phyloP scores from a whole-genome alignment of 2,888 invertebrate species.

The Anodontia alba region DNA sequence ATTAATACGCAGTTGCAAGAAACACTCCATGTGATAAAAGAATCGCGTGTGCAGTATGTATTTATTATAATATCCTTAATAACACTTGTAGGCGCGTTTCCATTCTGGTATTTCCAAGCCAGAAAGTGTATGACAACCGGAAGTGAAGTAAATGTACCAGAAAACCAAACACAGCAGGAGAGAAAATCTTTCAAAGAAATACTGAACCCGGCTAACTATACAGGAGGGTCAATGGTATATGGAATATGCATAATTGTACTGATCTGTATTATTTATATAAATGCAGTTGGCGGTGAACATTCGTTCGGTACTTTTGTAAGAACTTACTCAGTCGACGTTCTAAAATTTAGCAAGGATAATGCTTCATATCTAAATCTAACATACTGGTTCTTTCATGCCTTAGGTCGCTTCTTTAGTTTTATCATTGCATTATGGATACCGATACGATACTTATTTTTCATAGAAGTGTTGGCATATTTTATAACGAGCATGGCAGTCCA shows the following conservation, averaged over 20 bases:
- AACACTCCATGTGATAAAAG: conserved; percentile 32
- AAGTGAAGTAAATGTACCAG: neutral
- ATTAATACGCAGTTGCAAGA: neutral
- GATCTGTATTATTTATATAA: conserved; percentile 35
- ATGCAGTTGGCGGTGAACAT: conserved; percentile 56
- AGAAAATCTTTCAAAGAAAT: conserved; percentile 9
- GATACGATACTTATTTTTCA: conserved; percentile 43
- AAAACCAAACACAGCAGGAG: neutral
- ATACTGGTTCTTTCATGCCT: conserved; percentile 59
- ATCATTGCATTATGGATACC: conserved; percentile 46
- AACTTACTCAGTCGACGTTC: conserved; percentile 55
- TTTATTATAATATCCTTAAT: conserved; percentile 49
- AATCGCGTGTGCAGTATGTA: conserved; percentile 51
- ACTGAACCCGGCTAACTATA: conserved; percentile 52
- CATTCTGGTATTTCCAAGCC: conserved; percentile 47
- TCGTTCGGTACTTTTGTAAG: conserved; percentile 57
- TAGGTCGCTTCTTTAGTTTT: conserved; percentile 51
- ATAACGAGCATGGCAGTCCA: conserved; percentile 20
- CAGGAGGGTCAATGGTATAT: conserved; percentile 36
- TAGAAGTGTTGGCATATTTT: conserved; percentile 28
- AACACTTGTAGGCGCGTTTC: conserved; percentile 38
- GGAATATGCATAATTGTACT: conserved; percentile 47
- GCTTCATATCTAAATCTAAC: conserved; percentile 59
- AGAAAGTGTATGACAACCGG: conserved; percentile 4
- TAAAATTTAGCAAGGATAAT: conserved; percentile 54